Evolutionary conservation across 2,113 vertebrate genomes (phyloP), one percentile per base, ranked within the genome.

Genomic region (Aegypius monachus): DNA sequence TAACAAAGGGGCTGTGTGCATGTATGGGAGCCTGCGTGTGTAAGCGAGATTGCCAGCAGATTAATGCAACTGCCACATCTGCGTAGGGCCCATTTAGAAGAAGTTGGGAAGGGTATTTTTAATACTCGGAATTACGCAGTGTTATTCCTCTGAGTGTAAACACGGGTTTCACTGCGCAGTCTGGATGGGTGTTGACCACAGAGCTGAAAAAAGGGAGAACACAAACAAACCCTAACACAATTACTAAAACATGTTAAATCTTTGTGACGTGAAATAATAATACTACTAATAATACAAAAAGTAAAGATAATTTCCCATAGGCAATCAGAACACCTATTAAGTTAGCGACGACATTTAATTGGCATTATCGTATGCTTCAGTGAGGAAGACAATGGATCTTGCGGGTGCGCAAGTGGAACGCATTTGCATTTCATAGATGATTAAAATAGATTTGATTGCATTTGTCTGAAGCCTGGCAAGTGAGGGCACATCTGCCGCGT

Each of bases 361-460:
- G 97, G 96, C 97, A 96, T 98, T 98, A 95, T 97, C 4, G 26
- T 85, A 89, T 89, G 95, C 95, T 97, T 97, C 95, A 96, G 94
- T 93, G 97, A 96, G 94, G 89, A 94, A 96, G 97, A 97, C 97
- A 97, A 97, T 98, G 94, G 97, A 93, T 96, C 96, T 87, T 81
- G 95, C 56, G 66, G 72, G 82, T 89, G 96, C 36, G 56, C 91
- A 81, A 98, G 92, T 92, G 96, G 93, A 97, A 95, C 93, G 26
- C 95, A 98, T 99, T 98, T 98, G 98, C 98, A 98, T 99, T 98
- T 99, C 98, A 98, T 96, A 98, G 98, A 97, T 98, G 90, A 88
- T 97, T 97, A 97, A 97, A 96, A 98, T 97, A 97, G 96, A 98
- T 98, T 96, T 97, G 96, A 98, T 98, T 98, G 97, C 77, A 71